phyloP scores from a whole-genome alignment of 1,140 invertebrate species.

The Cydia fagiglandana region DNA sequence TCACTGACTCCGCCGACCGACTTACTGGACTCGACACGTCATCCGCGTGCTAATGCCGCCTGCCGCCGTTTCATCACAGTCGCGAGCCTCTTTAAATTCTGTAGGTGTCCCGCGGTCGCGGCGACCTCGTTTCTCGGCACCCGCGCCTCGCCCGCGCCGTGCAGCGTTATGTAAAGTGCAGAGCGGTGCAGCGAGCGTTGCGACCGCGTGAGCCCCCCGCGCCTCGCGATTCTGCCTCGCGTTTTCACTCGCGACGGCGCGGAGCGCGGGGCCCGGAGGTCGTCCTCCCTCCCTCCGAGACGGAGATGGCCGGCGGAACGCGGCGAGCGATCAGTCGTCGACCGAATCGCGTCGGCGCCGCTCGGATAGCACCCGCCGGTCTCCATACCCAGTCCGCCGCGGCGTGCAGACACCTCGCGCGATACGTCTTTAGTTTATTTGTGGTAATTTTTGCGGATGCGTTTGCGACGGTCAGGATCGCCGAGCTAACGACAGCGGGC shows the following conservation, averaged over 20 bases:
- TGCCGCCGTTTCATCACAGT: slow-evolving; percentile 60
- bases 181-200: slow-evolving; percentile 65
- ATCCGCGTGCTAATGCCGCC: slow-evolving; percentile 65
- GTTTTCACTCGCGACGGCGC: slow-evolving; percentile 55
- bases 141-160: slow-evolving; percentile 46
- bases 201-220: slow-evolving; percentile 63
- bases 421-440: slow-evolving; percentile 49
- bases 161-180: slow-evolving; percentile 73
- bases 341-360: slow-evolving; percentile 63
- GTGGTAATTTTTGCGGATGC: slow-evolving; percentile 59
- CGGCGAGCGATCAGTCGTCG: slow-evolving; percentile 65
- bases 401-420: slow-evolving; percentile 44
- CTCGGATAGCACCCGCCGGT: slow-evolving; percentile 46
- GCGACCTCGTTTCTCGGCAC: slow-evolving; percentile 63
- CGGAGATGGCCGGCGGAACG: slow-evolving; percentile 51
- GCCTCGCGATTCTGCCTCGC: slow-evolving; percentile 61
- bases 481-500: slow-evolving; percentile 56
- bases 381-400: slow-evolving; percentile 43
- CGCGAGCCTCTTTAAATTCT: slow-evolving; percentile 63
- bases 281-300: slow-evolving; percentile 64
- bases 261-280: slow-evolving; percentile 63
- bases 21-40: slow-evolving; percentile 63
- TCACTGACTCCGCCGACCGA: slow-evolving; percentile 73
- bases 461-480: slow-evolving; percentile 64
- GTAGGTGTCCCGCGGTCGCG: slow-evolving; percentile 56